Percentiles rank a stretch among this genome's conserved stretches.
Conservation (phyloP, 2,113 vertebrate species). For the Garra rufa region DNA sequence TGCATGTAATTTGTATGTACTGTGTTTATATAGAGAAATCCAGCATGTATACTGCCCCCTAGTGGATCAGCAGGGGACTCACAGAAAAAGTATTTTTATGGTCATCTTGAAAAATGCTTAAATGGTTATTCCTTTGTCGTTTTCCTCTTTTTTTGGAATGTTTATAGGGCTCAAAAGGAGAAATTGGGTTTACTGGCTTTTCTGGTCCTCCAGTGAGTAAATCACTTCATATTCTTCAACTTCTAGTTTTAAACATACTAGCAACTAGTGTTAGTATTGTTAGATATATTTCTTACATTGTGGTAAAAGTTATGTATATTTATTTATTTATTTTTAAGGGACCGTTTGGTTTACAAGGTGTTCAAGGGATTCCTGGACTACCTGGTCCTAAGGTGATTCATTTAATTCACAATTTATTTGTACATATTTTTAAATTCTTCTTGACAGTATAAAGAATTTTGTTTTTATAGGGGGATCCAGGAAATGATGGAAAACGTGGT, state of each 20-base stretch:
- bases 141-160: no score
- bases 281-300: background rate
- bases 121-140: background rate
- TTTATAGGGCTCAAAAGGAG: constrained; percentile 80
- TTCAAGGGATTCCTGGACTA: constrained; percentile 70
- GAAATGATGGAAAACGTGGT: constrained; percentile 71
- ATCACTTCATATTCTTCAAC: background rate
- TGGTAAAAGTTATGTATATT: background rate
- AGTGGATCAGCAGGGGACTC: constrained; percentile 33
- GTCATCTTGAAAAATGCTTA: no score
- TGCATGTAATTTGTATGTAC: background rate
- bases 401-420: background rate
- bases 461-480: constrained; percentile 75
- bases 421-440: background rate
- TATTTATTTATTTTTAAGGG: constrained; percentile 68
- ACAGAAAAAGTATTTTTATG: background rate
- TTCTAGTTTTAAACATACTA: background rate
- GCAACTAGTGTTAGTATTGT: background rate
- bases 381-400: constrained; percentile 71
- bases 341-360: constrained; percentile 71
- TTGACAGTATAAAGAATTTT: background rate
- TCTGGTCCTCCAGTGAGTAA: constrained; percentile 76
- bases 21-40: background rate
- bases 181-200: constrained; percentile 73
- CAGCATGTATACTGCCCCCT: constrained; percentile 47